Base-by-base conservation (phyloP, 1,140 invertebrate species). In the Macrobrachium rosenbergii region DNA sequence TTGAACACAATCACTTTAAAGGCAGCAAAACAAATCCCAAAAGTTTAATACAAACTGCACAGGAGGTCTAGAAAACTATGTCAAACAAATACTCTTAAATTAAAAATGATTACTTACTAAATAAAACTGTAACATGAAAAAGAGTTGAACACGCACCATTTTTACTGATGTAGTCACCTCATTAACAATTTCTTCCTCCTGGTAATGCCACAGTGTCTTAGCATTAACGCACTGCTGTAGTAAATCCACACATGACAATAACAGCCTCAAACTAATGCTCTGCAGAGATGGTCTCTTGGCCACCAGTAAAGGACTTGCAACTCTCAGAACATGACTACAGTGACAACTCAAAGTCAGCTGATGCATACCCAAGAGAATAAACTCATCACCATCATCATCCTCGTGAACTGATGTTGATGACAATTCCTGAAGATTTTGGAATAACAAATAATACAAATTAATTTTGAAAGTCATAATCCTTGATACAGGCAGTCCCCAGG, bases 381-480 rank as follows among this genome's bases (percentile, higher is more conserved):
- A 87, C 58, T 87, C 85, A 87, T 87, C 79, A n/a, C 72, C 69
- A 82, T 87, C 85, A 82, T 81, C 85, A 37, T 73, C 69, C 28
- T 87, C 85, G 75, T 82, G 67, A 28, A 82, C 58, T 23, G 67
- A 82, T 75, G 79, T 82, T 17, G 72, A 59, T 23, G 80, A 81
- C 19, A 82, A 67, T 12, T 87, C 72, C 69, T 82, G 37, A 73
- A 60, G 12, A 52, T 52, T 52, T 52, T 52, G 12, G 52, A 5
- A 52, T 52, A 10, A 52, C 12, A 12, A 52, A 52, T 52, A 2
- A 52, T 52, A 12, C 12, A 52, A 52, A 52, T 52, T 12, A 52
- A 52, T 10, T 52, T 12, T 52, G 6, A 52, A 52, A 52, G 7
- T 10, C 12, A 52, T 52, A 52, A 37, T 37, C 28, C 28, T 37